Evolutionary conservation across 2,113 vertebrate species (phyloP).

Genomic region (Heterochromis multidens): DNA sequence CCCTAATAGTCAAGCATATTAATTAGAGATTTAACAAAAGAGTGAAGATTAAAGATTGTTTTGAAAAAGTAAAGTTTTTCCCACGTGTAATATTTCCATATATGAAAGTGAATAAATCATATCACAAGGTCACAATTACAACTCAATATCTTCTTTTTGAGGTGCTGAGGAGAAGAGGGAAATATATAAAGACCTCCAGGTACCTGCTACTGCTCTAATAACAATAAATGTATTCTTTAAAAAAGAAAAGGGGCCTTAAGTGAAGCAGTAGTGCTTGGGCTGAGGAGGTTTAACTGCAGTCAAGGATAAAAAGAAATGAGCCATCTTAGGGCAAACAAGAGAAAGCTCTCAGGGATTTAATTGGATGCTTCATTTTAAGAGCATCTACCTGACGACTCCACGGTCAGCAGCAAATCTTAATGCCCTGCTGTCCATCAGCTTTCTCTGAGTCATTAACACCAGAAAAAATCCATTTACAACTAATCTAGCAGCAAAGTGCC

Average conservation of each 20-base stretch:
- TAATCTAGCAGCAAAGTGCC: constrained; percentile 40
- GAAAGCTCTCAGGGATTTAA: constrained; percentile 21
- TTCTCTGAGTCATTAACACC: constrained; percentile 32
- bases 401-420: constrained; percentile 14
- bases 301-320: constrained; percentile 3
- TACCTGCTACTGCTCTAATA: not conserved
- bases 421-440: constrained; percentile 28
- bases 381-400: constrained; percentile 6
- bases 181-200: not conserved
- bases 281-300: not conserved
- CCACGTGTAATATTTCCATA: not conserved
- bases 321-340: not conserved
- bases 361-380: not conserved
- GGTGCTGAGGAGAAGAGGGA: not conserved
- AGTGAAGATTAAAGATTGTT: not conserved
- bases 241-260: not conserved
- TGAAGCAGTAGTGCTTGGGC: not conserved
- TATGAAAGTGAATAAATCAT: not conserved
- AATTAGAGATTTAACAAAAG: not conserved
- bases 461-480: constrained; percentile 24
- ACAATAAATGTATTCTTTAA: not conserved
- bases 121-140: not conserved
- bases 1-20: not conserved
- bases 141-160: not conserved
- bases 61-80: not conserved